Evolutionary conservation across 92 coral and sea anemone species (phyloP), one percentile per base, ranked within the genome.

Genomic region (Blastomussa wellsi): DNA sequence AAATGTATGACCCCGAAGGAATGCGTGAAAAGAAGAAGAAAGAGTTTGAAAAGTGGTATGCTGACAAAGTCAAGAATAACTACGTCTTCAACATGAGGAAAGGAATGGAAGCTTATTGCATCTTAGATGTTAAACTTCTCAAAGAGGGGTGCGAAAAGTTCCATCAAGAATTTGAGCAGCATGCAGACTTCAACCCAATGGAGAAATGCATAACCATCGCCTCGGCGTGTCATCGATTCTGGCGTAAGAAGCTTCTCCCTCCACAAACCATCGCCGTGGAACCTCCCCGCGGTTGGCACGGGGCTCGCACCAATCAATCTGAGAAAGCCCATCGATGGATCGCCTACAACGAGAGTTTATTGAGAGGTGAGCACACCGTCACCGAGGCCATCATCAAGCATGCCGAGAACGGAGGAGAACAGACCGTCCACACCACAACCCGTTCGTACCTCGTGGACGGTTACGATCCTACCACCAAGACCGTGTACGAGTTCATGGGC

Each of bases 121-220:
- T 29, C 5, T 77, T 42, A 15, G 47, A 77, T 31, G 68, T 31
- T 0, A 29, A 33, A n/a, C 32, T 77, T 9, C 28, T 77, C 9
- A 52, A 51, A 26, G 80, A 31, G 1, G 80, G 49, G 0, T 33
- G 80, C 7, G 41, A 19, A 14, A n/a, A 49, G 5, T 77, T 77
- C 28, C 64, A 24, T 4, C 16, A 42, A 12, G 78, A 73, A n/a
- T 39, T 73, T 20, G 16, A 44, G 12, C 31, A 41, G 1, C 24
- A 20, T 8, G 67, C 39, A 1, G 33, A 29, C 10, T 55, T 55
- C 11, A 49, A 51, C 26, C 64, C 44, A 2, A 4, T 32, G 9
- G 24, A 48, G 15, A 77, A 77, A 35, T 77, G 80, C 68, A 52
- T 77, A 41, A 49, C 44, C 80, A 77, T 77, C 65, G 39, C 42